These are phyloP conservation scores for Bruchidius siliquastri DNA, from an alignment of 2,888 invertebrate species.

Conservation along the genomic window DNA sequence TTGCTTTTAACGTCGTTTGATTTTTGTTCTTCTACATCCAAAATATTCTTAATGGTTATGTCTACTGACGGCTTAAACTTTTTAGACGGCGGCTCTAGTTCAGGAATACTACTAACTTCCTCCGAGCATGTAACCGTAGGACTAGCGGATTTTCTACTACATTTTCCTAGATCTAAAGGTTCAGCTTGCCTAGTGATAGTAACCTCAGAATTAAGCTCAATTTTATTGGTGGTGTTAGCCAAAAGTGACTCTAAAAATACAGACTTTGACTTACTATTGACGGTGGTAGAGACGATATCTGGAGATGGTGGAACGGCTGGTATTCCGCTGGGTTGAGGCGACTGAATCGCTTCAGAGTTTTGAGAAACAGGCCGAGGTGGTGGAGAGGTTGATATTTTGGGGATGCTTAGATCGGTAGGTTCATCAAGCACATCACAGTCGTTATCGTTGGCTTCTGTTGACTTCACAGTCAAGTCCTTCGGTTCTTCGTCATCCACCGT, in stretches of 20 bases:
- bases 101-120: slow-evolving; percentile 58
- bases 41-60: slow-evolving; percentile 50
- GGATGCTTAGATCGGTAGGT: slow-evolving; percentile 58
- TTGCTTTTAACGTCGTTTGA: slow-evolving; percentile 11
- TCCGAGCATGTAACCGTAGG: slow-evolving; percentile 72
- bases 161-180: slow-evolving; percentile 65
- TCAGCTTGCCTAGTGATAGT: slow-evolving; percentile 56
- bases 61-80: slow-evolving; percentile 49
- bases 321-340: slow-evolving; percentile 68
- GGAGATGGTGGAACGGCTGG: slow-evolving; percentile 68
- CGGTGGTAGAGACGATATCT: slow-evolving; percentile 55
- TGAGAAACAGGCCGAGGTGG: slow-evolving; percentile 60
- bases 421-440: not conserved
- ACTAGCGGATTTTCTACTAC: slow-evolving; percentile 59
- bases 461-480: not conserved
- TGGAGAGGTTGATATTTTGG: slow-evolving; percentile 48
- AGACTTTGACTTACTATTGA: slow-evolving; percentile 43
- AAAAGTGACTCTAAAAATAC: slow-evolving; percentile 60
- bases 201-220: slow-evolving; percentile 54
- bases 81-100: slow-evolving; percentile 47
- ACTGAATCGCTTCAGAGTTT: slow-evolving; percentile 68
- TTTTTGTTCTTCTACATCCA: slow-evolving; percentile 46
- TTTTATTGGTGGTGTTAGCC: slow-evolving; percentile 56
- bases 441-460: slow-evolving; percentile 31
- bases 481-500: slow-evolving; percentile 10